These are phyloP conservation scores for Scaptomyza caliginosa DNA, from an alignment of 2,888 invertebrate genomes.

Conservation along the genomic window DNA sequence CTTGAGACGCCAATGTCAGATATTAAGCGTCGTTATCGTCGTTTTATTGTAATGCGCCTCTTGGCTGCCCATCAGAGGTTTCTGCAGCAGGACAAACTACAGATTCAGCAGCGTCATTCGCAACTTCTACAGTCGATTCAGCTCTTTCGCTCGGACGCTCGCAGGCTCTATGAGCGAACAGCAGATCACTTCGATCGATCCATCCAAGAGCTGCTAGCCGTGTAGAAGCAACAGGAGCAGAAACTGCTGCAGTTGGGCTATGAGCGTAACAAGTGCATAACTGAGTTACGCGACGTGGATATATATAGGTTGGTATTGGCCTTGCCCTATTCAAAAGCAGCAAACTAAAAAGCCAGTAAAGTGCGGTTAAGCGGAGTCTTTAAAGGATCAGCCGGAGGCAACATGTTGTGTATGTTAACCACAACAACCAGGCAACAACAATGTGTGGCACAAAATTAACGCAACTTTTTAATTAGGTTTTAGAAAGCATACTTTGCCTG, in stretches of 20 bases:
- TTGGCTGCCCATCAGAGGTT: constrained; percentile 72
- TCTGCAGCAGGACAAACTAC: not conserved
- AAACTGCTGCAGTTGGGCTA: constrained; percentile 51
- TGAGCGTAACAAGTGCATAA: constrained; percentile 21
- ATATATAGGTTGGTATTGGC: constrained; percentile 51
- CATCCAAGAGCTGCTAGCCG: constrained; percentile 66
- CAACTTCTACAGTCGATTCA: constrained; percentile 68
- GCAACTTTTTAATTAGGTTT: constrained; percentile 73
- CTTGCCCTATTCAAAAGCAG: constrained; percentile 13
- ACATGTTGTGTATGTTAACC: constrained; percentile 7
- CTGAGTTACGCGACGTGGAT: constrained; percentile 40
- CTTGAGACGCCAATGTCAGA: constrained; percentile 35
- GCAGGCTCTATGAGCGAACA: constrained; percentile 70
- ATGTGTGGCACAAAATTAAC: constrained; percentile 35
- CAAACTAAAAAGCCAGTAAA: constrained; percentile 10
- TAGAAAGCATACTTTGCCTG: constrained; percentile 35
- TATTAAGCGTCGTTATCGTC: constrained; percentile 77
- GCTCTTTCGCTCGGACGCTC: constrained; percentile 79
- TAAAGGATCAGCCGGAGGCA: not conserved
- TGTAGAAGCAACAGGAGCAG: constrained; percentile 59
- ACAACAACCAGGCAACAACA: constrained; percentile 23
- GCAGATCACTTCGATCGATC: constrained; percentile 66
- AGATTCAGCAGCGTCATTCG: constrained; percentile 22
- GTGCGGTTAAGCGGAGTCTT: not conserved
- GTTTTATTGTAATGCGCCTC: constrained; percentile 80